Conservation (phyloP, 2,113 vertebrate genomes). For the Paralichthys olivaceus region DNA sequence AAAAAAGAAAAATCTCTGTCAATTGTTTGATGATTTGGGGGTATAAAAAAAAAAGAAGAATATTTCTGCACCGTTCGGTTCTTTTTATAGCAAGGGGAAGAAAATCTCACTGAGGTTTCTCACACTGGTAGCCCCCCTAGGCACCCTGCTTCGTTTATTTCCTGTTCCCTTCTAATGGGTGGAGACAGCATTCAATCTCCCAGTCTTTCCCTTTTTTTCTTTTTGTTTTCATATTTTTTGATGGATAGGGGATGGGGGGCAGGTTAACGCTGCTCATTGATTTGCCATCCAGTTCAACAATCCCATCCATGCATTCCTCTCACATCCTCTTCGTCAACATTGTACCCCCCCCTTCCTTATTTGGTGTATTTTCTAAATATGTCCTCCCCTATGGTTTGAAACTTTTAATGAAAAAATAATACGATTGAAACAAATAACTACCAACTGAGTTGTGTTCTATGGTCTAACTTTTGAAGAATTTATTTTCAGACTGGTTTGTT, state of each 20-base stretch:
- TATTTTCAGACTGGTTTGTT: constrained; percentile 51
- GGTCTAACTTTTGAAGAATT: constrained; percentile 57
- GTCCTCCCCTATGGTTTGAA: constrained; percentile 56
- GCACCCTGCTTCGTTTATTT: constrained; percentile 61
- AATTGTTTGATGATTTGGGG: constrained; percentile 81
- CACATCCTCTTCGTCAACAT: constrained; percentile 52
- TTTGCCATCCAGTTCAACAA: constrained; percentile 68
- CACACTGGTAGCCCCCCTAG: constrained; percentile 66
- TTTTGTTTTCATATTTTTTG: constrained; percentile 33
- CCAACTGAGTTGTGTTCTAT: constrained; percentile 54
- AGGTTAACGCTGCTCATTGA: constrained; percentile 65
- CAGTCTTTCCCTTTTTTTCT: constrained; percentile 31
- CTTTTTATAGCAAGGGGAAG: constrained; percentile 79
- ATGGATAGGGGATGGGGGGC: constrained; percentile 18
- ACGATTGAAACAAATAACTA: constrained; percentile 63
- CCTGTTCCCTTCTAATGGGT: constrained; percentile 66
- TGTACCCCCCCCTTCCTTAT: constrained; percentile 21
- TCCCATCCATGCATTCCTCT: constrained; percentile 40
- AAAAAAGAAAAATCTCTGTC: constrained; percentile 77
- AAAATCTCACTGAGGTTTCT: constrained; percentile 72
- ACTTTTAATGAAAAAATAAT: constrained; percentile 63
- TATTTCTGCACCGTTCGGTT: constrained; percentile 84
- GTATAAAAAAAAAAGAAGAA: constrained; percentile 39
- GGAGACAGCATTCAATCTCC: constrained; percentile 57
- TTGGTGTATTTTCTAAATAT: constrained; percentile 66